These are phyloP conservation scores for Thomomys bottae DNA, from an alignment of 2,113 vertebrate species.

Conservation along the genomic window DNA sequence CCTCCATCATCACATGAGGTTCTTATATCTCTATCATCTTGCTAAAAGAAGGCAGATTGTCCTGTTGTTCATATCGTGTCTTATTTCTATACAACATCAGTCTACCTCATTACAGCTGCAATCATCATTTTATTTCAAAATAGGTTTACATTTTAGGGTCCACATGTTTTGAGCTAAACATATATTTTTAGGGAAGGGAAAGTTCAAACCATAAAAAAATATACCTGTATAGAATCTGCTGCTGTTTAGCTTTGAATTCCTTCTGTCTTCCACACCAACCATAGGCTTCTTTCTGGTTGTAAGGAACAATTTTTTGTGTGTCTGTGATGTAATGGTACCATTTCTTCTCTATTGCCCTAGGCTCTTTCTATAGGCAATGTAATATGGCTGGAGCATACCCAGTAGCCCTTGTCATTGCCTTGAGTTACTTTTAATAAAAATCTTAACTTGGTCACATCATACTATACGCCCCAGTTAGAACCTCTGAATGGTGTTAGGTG, in stretches of 20 bases:
- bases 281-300: background rate
- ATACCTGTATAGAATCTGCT: background rate
- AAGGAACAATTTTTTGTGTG: background rate
- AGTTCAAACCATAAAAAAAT: background rate
- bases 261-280: background rate
- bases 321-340: background rate
- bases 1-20: fast-evolving
- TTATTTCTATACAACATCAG: background rate
- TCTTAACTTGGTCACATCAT: background rate
- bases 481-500: background rate
- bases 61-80: background rate
- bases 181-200: background rate
- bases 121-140: background rate
- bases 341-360: background rate
- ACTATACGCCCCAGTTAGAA: background rate
- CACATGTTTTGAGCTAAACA: background rate
- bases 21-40: background rate
- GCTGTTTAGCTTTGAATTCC: background rate
- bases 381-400: background rate
- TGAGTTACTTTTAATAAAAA: background rate
- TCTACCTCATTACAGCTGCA: background rate
- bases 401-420: background rate
- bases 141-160: background rate
- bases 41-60: too few species aligned
- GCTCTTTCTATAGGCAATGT: background rate